Percentiles rank a stretch among this genome's conserved stretches.
Conservation (phyloP, 2,888 invertebrate genomes). For the Oligia fasciuncula region DNA sequence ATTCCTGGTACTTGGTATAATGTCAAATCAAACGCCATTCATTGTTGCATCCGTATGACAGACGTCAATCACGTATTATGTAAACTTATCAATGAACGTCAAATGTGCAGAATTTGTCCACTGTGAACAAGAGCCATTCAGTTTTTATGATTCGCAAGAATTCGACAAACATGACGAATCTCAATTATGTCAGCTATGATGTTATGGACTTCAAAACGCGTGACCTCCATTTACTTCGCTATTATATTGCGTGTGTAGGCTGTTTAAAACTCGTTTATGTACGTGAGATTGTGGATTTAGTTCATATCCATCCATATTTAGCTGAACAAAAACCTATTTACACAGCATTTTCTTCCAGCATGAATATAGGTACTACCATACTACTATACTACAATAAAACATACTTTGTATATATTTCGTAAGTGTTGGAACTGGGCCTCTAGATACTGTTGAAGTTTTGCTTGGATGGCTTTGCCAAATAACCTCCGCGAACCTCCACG, state of each 20-base stretch:
- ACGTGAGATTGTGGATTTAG: slow-evolving; percentile 37
- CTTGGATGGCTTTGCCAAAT: not conserved
- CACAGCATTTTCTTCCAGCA: not conserved
- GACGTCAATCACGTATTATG: not conserved
- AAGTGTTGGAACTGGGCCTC: not conserved
- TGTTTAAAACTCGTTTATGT: slow-evolving; percentile 14
- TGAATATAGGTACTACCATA: not conserved
- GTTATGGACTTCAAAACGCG: slow-evolving; percentile 12
- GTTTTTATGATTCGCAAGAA: slow-evolving; percentile 11
- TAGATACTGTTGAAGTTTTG: not conserved
- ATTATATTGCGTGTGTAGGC: slow-evolving; percentile 34
- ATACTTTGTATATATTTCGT: not conserved
- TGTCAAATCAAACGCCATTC: slow-evolving; percentile 8
- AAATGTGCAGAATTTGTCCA: slow-evolving; percentile 6
- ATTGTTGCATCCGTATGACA: slow-evolving; percentile 10
- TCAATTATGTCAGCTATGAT: slow-evolving; percentile 32
- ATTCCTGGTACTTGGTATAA: slow-evolving; percentile 11
- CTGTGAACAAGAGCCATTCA: slow-evolving; percentile 11
- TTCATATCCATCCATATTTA: not conserved
- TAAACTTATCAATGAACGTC: slow-evolving; percentile 8
- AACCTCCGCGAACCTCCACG: not conserved
- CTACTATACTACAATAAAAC: not conserved
- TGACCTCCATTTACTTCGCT: slow-evolving; percentile 47
- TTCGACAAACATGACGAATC: slow-evolving; percentile 36
- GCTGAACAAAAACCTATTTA: not conserved